Evolutionary conservation across 2,113 vertebrate genomes (phyloP), one percentile per base, ranked within the genome.

Genomic region (Anoplopoma fimbria): DNA sequence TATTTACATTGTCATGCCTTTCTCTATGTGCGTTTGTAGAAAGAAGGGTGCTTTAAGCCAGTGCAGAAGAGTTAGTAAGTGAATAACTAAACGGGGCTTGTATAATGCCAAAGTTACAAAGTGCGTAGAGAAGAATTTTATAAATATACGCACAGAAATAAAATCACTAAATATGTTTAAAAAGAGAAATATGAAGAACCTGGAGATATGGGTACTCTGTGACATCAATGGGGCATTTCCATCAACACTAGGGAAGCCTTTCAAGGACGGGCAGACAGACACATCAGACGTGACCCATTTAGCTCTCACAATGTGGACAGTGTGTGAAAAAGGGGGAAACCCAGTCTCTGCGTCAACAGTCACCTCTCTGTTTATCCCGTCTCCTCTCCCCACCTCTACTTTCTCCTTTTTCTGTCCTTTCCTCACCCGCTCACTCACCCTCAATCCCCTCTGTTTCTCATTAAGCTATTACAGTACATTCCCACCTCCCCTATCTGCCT

Each of bases 311-410:
- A 38, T 12, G 27, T 72, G 36, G 25, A 68, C 57, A 81, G 17
- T 10, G 29, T 9, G 7, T 12, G n/a, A 23, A 36, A 60, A 58
- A 34, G 42, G 77, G 80, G 64, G 72, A 88, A 87, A 84, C 79
- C 72, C 72, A 65, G 51, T 53, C 53, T 80, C 61, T 64, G n/a
- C 1, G 40, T 75, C 51, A 65, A 31, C 61, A 69, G 33, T 49
- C 47, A 14, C 36, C 9, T 47, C 31, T 33, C 33, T 34, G 12
- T 49, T 47, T 9, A 12, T 36, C 53, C 57, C 27, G 2, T 60
- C 68, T 40, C 38, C 10, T 38, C 33, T 31, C 25, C 57, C 36
- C 57, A 17, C 49, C 17, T 31, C n/a, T n/a, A n/a, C n/a, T 40
- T 9, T 63, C 64, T 36, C 33, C 31, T n/a, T 60, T 25, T 8